Conservation (phyloP, 2,113 vertebrate genomes). For the Ceyx cyanopectus region DNA sequence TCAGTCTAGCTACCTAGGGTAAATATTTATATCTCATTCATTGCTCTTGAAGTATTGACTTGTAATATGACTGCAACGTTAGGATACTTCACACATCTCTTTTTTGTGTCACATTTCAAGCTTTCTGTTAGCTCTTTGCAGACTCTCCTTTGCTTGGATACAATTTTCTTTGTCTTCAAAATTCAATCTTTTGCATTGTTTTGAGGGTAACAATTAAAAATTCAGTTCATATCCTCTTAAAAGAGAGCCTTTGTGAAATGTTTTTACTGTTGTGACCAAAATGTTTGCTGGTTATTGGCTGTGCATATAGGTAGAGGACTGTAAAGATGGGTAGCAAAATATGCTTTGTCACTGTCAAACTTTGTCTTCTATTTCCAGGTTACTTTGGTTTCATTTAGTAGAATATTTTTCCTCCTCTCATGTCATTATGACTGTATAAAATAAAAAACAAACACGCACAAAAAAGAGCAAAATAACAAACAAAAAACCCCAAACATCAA, state of each 20-base stretch:
- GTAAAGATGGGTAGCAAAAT: neutral
- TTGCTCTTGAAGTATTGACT: slow-evolving; percentile 7
- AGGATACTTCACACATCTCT: neutral
- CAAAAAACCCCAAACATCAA: neutral
- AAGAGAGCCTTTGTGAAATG: neutral
- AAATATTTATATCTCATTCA: slow-evolving; percentile 45
- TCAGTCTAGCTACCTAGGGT: slow-evolving; percentile 8
- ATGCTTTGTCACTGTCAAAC: neutral
- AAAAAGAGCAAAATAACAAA: neutral
- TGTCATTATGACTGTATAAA: neutral
- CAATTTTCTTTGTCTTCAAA: neutral
- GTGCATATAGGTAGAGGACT: neutral
- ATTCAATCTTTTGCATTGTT: slow-evolving; percentile 11
- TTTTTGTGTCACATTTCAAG: neutral
- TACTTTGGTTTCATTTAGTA: neutral
- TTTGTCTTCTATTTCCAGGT: neutral
- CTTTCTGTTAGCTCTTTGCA: neutral
- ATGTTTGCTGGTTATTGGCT: neutral
- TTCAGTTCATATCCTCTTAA: neutral
- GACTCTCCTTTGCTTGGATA: neutral
- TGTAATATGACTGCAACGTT: neutral
- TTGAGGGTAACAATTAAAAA: slow-evolving; percentile 45
- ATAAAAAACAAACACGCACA: neutral
- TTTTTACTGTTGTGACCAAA: slow-evolving; percentile 11
- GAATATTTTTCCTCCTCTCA: neutral